Conservation (phyloP, 2,113 vertebrate species). For the Arizona elegans region DNA sequence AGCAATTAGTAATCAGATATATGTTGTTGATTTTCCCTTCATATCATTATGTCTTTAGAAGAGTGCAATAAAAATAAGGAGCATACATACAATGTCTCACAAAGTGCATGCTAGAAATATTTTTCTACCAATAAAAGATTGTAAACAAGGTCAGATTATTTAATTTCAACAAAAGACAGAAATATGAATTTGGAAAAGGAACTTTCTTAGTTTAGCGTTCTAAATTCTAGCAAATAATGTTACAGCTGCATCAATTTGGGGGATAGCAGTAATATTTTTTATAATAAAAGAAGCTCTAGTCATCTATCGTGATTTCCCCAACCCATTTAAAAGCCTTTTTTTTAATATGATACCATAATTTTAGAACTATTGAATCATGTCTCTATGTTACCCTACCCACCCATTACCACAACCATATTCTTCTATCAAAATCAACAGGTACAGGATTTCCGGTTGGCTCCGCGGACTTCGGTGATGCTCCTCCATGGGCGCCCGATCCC, state of each 20-base stretch:
- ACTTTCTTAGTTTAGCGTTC: not conserved
- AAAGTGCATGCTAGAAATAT: not conserved
- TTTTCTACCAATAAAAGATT: not conserved
- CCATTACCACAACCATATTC: not conserved
- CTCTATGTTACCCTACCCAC: not conserved
- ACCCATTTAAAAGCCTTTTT: not conserved
- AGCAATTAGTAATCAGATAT: not conserved
- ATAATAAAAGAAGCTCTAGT: not conserved
- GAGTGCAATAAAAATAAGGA: not conserved
- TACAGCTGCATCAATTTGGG: not conserved
- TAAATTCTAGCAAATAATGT: not conserved
- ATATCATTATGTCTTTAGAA: not conserved
- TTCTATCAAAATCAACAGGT: slow-evolving; percentile 5
- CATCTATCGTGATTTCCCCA: not conserved
- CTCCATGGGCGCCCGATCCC: no score
- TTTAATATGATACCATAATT: not conserved
- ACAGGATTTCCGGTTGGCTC: not conserved
- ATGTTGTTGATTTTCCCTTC: not conserved
- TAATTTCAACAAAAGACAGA: not conserved
- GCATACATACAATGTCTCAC: not conserved
- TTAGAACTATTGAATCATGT: not conserved
- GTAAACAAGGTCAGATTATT: not conserved
- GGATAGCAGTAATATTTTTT: not conserved
- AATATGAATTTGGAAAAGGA: not conserved
- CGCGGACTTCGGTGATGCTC: no score